phyloP scores from a whole-genome alignment of 2,888 invertebrate species.

The Tenthredo distinguenda region DNA sequence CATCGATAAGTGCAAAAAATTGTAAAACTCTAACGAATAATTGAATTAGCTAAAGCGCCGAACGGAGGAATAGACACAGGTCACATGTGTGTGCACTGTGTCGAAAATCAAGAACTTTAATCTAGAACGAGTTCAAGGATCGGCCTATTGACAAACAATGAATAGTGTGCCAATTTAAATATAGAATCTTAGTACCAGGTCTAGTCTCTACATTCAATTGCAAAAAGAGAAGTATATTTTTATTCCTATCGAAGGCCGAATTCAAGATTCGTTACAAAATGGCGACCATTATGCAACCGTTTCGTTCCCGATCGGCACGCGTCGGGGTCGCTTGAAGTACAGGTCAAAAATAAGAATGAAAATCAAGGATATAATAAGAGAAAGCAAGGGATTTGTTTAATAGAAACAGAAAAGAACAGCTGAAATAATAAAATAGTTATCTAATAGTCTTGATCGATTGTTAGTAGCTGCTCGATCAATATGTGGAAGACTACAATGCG shows the following conservation, averaged over 20 bases:
- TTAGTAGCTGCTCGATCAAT: slow-evolving; percentile 7
- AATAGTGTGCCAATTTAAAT: slow-evolving; percentile 39
- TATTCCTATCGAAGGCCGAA: slow-evolving; percentile 40
- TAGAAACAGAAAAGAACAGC: background rate
- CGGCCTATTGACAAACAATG: slow-evolving; percentile 50
- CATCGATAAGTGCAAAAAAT: background rate
- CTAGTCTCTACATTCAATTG: slow-evolving; percentile 3
- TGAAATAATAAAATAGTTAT: background rate
- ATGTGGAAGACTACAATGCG: slow-evolving; percentile 1
- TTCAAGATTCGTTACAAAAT: slow-evolving; percentile 68
- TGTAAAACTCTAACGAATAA: background rate
- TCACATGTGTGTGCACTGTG: background rate
- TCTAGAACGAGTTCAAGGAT: slow-evolving; percentile 46
- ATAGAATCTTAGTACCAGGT: slow-evolving; percentile 43
- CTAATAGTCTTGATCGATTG: background rate
- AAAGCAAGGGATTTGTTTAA: background rate
- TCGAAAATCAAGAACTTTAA: background rate
- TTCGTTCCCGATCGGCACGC: slow-evolving; percentile 44
- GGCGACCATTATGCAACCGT: slow-evolving; percentile 75
- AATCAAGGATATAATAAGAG: background rate
- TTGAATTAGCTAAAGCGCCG: slow-evolving; percentile 7
- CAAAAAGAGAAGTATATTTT: slow-evolving; percentile 41
- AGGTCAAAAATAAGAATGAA: background rate
- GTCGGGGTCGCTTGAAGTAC: background rate
- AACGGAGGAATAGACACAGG: background rate